Evolutionary conservation across 2,888 invertebrate species (phyloP).

Genomic region (Acanthosepion pharaonis): DNA sequence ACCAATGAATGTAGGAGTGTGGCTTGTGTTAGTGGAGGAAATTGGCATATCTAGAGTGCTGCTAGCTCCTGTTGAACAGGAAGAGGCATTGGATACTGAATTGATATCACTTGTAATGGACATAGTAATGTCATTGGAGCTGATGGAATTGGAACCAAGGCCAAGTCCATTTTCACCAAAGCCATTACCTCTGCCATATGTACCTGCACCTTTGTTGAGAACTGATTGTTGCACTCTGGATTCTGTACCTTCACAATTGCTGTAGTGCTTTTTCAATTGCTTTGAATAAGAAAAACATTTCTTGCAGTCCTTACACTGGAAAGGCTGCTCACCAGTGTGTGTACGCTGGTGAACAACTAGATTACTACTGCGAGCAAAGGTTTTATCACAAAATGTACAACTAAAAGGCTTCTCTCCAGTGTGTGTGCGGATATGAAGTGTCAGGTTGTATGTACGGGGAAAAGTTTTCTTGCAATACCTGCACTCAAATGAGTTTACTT

Average conservation of each 20-base stretch:
- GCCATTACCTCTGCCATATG: neutral
- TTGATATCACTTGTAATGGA: constrained; percentile 42
- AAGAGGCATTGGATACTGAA: constrained; percentile 34
- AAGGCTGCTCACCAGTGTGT: neutral
- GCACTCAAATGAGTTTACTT: constrained; percentile 41
- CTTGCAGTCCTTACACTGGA: constrained; percentile 42
- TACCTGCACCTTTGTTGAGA: neutral
- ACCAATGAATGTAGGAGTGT: neutral
- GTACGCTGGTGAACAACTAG: no score
- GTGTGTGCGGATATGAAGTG: neutral
- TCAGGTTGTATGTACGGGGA: constrained; percentile 38
- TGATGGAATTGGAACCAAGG: neutral
- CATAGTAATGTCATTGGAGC: neutral
- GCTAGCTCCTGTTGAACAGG: neutral
- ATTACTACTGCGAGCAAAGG: no score
- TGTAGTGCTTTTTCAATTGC: constrained; percentile 34
- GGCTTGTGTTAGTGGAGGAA: neutral
- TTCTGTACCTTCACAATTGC: neutral
- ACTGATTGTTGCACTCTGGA: neutral
- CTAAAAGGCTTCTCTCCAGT: no score
- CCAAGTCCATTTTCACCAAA: neutral
- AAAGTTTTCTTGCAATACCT: constrained; percentile 36
- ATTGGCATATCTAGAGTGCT: neutral
- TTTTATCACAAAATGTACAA: no score
- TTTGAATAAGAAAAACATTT: constrained; percentile 42